Base-by-base conservation (phyloP, 2,113 vertebrate species). In the Romanogobio albipinnatus region DNA sequence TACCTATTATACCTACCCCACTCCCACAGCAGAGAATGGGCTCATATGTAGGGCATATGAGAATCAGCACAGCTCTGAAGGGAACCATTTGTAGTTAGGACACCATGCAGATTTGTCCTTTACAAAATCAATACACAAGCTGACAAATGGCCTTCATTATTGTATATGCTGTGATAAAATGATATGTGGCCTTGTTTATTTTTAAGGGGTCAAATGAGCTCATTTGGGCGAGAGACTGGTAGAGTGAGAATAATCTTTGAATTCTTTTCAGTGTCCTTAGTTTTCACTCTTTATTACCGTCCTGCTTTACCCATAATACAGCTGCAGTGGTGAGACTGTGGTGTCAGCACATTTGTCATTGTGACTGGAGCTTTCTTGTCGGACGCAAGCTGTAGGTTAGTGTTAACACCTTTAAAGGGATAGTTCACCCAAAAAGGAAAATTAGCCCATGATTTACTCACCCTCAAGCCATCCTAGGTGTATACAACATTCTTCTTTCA, bases 341-440 rank as follows among this genome's bases (percentile, higher is more conserved):
- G 19, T 36, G 84, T 82, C 79, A 76, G 85, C 85, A 82, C 56
- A 86, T 82, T 76, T 86, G 39, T 82, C 71, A 66, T 76, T 43
- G 13, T 62, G 26, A 19, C 59, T 61, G 53, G 15, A 26, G 43
- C 75, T 53, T 47, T 36, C 58, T 17, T 62, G 39, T 75, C 47
- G 2, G 9, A 45, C 14, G 1, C 77, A 64, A 79, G 39, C 36
- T 62, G 33, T 62, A 26, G 39, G 36, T 64, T 64, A 45, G 14
- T 15, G 8, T 73, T 84, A 15, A 66, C 51, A 61, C 75, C 43
- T 80, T 64, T 39, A 39, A 39, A 39, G 36, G 3, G 36, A 39
- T 5, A 39, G 36, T 39, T 39, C 36, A 39, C 36, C 36, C 36
- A 5, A 39, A 39, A 39, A 39, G 5, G 36, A 39, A 39, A 39